phyloP scores from a whole-genome alignment of 2,888 invertebrate genomes.

The Acanthosoma haemorrhoidale region DNA sequence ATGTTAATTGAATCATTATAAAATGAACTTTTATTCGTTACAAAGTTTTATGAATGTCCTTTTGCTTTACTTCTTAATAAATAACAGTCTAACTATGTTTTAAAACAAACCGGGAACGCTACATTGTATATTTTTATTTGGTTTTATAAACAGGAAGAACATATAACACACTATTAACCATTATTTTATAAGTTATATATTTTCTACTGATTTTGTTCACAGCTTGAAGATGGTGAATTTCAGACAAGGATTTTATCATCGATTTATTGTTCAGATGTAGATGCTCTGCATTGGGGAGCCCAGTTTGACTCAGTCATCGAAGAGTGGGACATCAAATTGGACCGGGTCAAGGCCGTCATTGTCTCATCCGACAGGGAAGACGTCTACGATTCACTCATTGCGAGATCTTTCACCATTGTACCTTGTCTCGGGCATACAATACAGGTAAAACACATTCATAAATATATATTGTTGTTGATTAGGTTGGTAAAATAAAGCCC shows the following conservation, averaged over 20 bases:
- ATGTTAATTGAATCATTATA: no score
- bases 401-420: constrained; percentile 46
- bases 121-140: no score
- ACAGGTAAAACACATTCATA: no score
- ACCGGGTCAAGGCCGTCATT: constrained; percentile 48
- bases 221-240: constrained; percentile 44
- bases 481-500: no score
- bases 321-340: constrained; percentile 48
- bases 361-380: constrained; percentile 45
- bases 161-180: background rate
- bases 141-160: no score
- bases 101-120: no score
- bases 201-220: background rate
- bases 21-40: no score
- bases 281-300: constrained; percentile 46
- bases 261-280: constrained; percentile 46
- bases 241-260: constrained; percentile 48
- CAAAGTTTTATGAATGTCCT: no score
- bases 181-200: background rate
- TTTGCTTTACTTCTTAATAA: no score
- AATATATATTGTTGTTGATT: no score
- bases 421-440: constrained; percentile 49
- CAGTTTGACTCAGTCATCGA: constrained; percentile 46
- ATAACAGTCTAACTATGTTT: no score
- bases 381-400: constrained; percentile 45